phyloP scores from a whole-genome alignment of 2,113 vertebrate species.

The Seriola dumerili region DNA sequence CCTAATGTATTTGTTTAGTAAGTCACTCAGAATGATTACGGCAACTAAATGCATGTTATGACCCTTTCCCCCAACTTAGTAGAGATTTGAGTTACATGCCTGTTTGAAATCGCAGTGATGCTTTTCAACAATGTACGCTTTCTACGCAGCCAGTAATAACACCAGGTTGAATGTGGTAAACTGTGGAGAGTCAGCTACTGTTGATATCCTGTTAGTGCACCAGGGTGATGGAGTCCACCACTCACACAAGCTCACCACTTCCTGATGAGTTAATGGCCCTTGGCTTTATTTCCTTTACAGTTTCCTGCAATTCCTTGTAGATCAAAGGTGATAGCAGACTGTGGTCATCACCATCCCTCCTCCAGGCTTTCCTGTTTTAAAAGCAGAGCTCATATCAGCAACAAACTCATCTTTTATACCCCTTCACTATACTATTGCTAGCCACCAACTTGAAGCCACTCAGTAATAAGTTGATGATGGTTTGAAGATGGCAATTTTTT shows the following conservation, averaged over 20 bases:
- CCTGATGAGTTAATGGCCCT: slow-evolving; percentile 72
- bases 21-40: not conserved
- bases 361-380: slow-evolving; percentile 20
- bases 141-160: slow-evolving; percentile 1
- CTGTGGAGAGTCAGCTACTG: slow-evolving; percentile 13
- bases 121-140: slow-evolving; percentile 4
- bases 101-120: not conserved
- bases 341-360: slow-evolving; percentile 5
- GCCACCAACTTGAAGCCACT: not conserved
- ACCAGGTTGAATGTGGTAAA: slow-evolving; percentile 5
- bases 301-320: slow-evolving; percentile 73
- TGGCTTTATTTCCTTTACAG: slow-evolving; percentile 69
- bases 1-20: slow-evolving; percentile 15
- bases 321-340: slow-evolving; percentile 68
- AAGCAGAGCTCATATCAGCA: slow-evolving; percentile 6
- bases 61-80: not conserved
- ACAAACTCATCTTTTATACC: not conserved
- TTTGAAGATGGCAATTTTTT: not conserved
- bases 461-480: not conserved
- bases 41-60: not conserved
- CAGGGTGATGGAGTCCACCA: slow-evolving; percentile 15
- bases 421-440: not conserved
- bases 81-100: not conserved
- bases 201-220: slow-evolving; percentile 57
- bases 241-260: slow-evolving; percentile 68